Evolutionary conservation across 2,888 invertebrate genomes (phyloP), one percentile per base, ranked within the genome.

Genomic region (Osmoderma eremita): DNA sequence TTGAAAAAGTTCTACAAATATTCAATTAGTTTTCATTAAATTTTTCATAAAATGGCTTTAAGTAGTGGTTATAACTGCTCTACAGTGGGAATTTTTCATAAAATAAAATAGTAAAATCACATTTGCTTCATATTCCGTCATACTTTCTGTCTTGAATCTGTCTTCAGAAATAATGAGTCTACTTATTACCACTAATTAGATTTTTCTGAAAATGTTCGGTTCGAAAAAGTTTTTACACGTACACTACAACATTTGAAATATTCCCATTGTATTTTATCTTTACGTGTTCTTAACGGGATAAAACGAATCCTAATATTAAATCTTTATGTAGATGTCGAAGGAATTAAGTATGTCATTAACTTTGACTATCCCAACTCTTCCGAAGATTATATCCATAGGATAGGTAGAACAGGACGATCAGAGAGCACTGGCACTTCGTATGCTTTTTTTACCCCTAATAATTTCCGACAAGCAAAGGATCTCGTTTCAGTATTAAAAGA

Each of bases 361-460:
- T 96, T 92, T 86, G 97, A 97, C 85, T 97, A 95, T 84, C 97
- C 97, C 65, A 93, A 93, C 83, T 95, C 94, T 69, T 94, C 95
- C 64, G 97, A 97, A 83, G 96, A 97, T 84, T 97, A 97, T 82
- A 94, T 97, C 77, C 97, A 97, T 84, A 90, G 97, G 71, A 97
- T 97, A 83, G 97, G 97, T 68, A 90, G 97, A 77, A 97, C 97
- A 45, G 97, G 95, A 58, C 88, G 97, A 61, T 91, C 92, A 50
- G 90, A 92, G 80, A 88, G 91, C 74, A 93, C 91, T 75, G 95
- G 95, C 73, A 96, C 95, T 69, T 95, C 97, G 45, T 97, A 96
- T 82, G 96, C 97, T 67, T 96, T 97, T 86, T 96, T 97, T 84
- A 96, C 96, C 51, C 91, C 91, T 49, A 89, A 90, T 74, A 96